A percentile compares a stretch with the other conserved stretches of the same genome.
phyloP scores from a whole-genome alignment of 2,797 vertebrate genomes.

The Cirrhinus mrigala region DNA sequence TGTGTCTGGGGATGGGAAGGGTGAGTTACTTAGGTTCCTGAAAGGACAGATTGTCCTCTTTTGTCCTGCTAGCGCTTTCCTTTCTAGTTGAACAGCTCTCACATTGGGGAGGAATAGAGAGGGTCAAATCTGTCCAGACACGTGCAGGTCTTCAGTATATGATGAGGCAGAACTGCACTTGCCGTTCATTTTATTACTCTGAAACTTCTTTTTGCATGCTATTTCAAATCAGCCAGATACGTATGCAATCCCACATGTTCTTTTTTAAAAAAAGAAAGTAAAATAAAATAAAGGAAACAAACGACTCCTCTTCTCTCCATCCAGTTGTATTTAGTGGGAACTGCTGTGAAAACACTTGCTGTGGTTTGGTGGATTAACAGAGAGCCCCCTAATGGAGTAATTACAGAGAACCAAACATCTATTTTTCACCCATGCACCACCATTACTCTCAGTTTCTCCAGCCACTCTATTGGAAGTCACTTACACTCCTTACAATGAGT shows the following conservation, averaged over 20 bases:
- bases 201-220: neutral
- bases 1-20: slow-evolving; percentile 77
- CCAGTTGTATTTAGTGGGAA: slow-evolving; percentile 74
- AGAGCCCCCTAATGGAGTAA: slow-evolving; percentile 87
- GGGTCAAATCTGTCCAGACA: slow-evolving; percentile 71
- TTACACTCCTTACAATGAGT: slow-evolving; percentile 96
- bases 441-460: slow-evolving; percentile 92
- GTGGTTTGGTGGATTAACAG: slow-evolving; percentile 83
- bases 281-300: slow-evolving; percentile 65
- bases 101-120: slow-evolving; percentile 60
- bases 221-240: neutral
- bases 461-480: slow-evolving; percentile 94
- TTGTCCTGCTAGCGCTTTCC: slow-evolving; percentile 68
- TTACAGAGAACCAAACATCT: slow-evolving; percentile 87
- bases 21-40: slow-evolving; percentile 61
- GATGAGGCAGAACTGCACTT: slow-evolving; percentile 45
- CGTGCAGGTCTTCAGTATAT: slow-evolving; percentile 47
- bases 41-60: slow-evolving; percentile 59
- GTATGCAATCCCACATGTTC: neutral
- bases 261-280: slow-evolving; percentile 9
- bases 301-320: slow-evolving; percentile 71
- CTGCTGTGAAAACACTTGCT: slow-evolving; percentile 80
- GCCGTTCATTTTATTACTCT: slow-evolving; percentile 16
- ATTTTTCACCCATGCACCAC: slow-evolving; percentile 90
- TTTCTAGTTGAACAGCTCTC: slow-evolving; percentile 56